These are phyloP conservation scores for Corythaeola cristata DNA, from an alignment of 2,113 vertebrate genomes.

Conservation along the genomic window DNA sequence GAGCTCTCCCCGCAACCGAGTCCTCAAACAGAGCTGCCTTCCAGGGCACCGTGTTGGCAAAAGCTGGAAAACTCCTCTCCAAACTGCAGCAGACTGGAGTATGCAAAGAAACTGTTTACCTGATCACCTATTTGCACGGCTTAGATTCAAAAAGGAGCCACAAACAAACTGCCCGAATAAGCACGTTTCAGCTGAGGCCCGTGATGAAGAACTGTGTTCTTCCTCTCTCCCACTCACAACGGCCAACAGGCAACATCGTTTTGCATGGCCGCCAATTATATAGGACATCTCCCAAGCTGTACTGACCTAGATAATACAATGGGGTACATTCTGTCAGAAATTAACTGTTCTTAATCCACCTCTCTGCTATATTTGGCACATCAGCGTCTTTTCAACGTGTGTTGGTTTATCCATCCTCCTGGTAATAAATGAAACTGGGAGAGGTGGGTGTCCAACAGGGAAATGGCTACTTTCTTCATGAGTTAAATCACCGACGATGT, in stretches of 20 bases:
- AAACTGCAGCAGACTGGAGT: background rate
- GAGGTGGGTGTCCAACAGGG: background rate
- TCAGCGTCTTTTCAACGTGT: background rate
- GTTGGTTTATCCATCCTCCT: background rate
- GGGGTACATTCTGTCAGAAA: constrained; percentile 36
- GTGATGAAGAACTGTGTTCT: background rate
- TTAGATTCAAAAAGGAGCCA: background rate
- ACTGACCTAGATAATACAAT: constrained; percentile 58
- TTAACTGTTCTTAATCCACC: constrained; percentile 48
- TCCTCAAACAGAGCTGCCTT: background rate
- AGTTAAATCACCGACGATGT: background rate
- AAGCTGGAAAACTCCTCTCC: background rate
- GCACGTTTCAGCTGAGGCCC: background rate
- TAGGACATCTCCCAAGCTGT: constrained; percentile 53
- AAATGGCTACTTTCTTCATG: background rate
- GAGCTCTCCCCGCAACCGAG: background rate
- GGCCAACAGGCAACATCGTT: background rate
- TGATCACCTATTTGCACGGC: rapidly evolving
- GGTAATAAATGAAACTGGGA: background rate
- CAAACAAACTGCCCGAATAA: background rate
- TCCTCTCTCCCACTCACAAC: background rate
- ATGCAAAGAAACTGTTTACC: background rate
- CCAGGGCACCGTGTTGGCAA: rapidly evolving
- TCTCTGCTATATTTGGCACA: constrained; percentile 34
- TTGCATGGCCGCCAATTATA: constrained; percentile 10